These are phyloP conservation scores for Amphibalanus amphitrite DNA, from an alignment of 1,140 invertebrate genomes.

Conservation along the genomic window DNA sequence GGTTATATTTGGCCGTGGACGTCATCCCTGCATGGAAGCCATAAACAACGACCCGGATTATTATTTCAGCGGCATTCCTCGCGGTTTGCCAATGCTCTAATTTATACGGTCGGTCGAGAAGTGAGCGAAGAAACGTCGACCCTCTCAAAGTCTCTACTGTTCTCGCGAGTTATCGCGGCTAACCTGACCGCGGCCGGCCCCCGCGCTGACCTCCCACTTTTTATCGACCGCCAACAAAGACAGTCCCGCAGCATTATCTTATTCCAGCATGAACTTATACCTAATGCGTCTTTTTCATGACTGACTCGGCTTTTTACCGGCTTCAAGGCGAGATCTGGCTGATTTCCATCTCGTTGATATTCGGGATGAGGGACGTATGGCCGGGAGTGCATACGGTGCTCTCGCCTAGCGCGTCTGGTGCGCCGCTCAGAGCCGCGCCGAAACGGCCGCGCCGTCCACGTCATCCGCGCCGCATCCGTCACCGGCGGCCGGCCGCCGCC, in stretches of 20 bases:
- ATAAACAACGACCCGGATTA: not conserved
- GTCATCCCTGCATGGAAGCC: not conserved
- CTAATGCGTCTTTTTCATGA: constrained; percentile 1
- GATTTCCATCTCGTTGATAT: constrained; percentile 1
- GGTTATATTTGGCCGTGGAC: not conserved
- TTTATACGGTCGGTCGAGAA: not conserved
- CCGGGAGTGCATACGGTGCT: not conserved
- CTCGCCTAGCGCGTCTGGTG: too few relatives aligned
- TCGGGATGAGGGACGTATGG: not conserved
- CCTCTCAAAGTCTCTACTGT: too few relatives aligned
- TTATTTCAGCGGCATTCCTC: not conserved
- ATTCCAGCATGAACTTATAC: not conserved
- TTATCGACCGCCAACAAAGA: not conserved
- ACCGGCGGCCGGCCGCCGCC: not conserved
- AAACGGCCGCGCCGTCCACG: too few relatives aligned
- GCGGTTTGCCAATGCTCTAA: not conserved
- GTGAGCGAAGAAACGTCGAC: too few relatives aligned
- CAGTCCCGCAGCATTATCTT: not conserved
- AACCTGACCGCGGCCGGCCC: too few relatives aligned
- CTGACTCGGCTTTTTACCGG: not conserved
- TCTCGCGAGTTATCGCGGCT: too few relatives aligned
- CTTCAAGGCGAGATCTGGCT: not conserved
- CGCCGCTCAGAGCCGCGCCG: too few relatives aligned
- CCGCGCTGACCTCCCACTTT: not conserved
- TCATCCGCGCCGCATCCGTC: not conserved